Percentiles rank a stretch among this genome's conserved stretches.
Evolutionary conservation across 2,888 invertebrate genomes (phyloP).

Genomic region (Sesia bembeciformis): DNA sequence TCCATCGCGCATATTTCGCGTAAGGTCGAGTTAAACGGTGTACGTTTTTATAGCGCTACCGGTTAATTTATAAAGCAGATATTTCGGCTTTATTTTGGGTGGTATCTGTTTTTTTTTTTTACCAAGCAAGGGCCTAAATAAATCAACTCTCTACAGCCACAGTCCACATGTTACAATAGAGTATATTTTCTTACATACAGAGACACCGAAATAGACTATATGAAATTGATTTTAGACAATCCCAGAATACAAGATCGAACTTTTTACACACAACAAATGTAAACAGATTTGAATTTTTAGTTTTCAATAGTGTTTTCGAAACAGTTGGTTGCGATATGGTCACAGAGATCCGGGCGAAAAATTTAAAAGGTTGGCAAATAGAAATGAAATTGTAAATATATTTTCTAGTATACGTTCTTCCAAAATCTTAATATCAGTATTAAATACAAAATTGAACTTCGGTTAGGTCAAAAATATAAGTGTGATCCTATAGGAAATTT

Average conservation of each 20-base stretch:
- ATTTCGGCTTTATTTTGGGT: no score
- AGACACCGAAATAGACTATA: slow-evolving; percentile 61
- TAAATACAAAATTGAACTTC: slow-evolving; percentile 73
- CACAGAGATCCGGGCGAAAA: slow-evolving; percentile 66
- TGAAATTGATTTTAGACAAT: slow-evolving; percentile 67
- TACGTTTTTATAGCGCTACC: no score
- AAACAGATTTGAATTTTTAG: slow-evolving; percentile 31
- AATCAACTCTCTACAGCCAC: slow-evolving; percentile 22
- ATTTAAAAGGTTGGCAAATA: slow-evolving; percentile 59
- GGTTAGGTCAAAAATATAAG: slow-evolving; percentile 72
- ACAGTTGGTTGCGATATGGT: slow-evolving; percentile 68
- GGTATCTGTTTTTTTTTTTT: no score
- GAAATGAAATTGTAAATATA: slow-evolving; percentile 65
- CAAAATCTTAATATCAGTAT: slow-evolving; percentile 70
- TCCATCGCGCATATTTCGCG: no score
- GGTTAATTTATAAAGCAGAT: no score
- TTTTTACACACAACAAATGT: slow-evolving; percentile 61
- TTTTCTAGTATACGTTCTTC: slow-evolving; percentile 64
- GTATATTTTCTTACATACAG: slow-evolving; percentile 68
- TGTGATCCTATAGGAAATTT: slow-evolving; percentile 69
- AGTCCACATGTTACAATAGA: slow-evolving; percentile 62
- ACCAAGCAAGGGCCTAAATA: not conserved
- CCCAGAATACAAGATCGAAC: slow-evolving; percentile 74
- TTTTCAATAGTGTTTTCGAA: slow-evolving; percentile 27
- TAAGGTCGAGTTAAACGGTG: no score